Evolutionary conservation across 2,888 invertebrate species (phyloP), one percentile per base, ranked within the genome.

Genomic region (Andrena haemorrhoa): DNA sequence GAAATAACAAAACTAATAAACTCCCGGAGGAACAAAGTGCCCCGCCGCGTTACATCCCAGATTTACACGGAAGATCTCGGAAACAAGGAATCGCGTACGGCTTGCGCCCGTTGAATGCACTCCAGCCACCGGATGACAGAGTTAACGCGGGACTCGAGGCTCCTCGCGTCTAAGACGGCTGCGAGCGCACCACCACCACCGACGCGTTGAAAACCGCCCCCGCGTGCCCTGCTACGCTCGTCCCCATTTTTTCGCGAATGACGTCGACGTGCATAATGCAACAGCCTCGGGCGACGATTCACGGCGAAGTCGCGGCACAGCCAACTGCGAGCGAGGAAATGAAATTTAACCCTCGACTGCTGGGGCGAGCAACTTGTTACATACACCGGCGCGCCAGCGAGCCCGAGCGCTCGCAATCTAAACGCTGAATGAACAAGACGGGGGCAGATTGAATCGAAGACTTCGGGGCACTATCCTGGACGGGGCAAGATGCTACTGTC

Each of bases 1-100:
- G 69, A 81, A 79, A 81, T 79, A 69, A 79, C 73, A 65, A 80
- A 80, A 80, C 70, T 82, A 80, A 75, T 80, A 80, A 75, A 82
- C 71, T 63, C 63, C 65, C 66, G 31, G 31, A 1, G 47, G 56
- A 60, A 80, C 66, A 80, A 71, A 80, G 80, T 80, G 70, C 33
- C 60, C 56, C 49, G 56, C 29, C 20, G 23, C 20, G 49, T 81
- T 61, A 33, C 69, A 65, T 53, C 26, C 58, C 69, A 70, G 74
- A 81, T 75, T 82, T 80, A 56, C 66, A 61, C 29, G 69, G 26
- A 51, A 47, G 16, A 69, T 70, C 35, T 64, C 58, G 69, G 79
- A 69, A 73, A 70, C 70, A 23, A 65, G 70, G 65, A 74, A 79
- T 73, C 66, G 68, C 64, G 68, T 31, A 41, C 80, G 47, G 61